These are phyloP conservation scores for Caprella mutica DNA, from an alignment of 2,888 invertebrate genomes.

Conservation along the genomic window DNA sequence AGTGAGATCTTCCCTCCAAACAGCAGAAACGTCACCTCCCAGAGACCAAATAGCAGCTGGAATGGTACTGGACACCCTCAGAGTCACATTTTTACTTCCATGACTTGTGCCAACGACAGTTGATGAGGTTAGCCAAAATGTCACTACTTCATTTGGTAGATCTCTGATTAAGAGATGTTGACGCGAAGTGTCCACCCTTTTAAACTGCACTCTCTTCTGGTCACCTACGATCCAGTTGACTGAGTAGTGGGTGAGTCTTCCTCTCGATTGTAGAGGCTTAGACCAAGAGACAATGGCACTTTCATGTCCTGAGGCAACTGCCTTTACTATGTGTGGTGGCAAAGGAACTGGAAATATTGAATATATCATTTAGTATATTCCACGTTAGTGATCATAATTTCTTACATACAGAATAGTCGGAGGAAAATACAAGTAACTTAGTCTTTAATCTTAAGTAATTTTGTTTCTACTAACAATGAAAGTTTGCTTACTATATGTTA, in stretches of 20 bases:
- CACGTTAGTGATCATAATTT: too few species aligned
- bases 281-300: conserved; percentile 25
- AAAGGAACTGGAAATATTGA: too few species aligned
- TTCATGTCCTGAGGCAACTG: conserved; percentile 19
- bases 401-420: too few species aligned
- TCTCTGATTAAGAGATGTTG: conserved; percentile 26
- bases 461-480: background rate
- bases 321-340: conserved; percentile 16
- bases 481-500: background rate
- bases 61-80: too few species aligned
- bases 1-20: conserved; percentile 8
- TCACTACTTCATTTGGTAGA: conserved; percentile 3
- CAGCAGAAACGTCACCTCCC: conserved; percentile 5
- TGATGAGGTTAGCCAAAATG: background rate
- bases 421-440: background rate
- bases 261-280: conserved; percentile 15
- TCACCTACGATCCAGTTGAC: conserved; percentile 21
- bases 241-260: conserved; percentile 22
- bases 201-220: conserved; percentile 7
- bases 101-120: background rate
- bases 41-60: conserved; percentile 13
- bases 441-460: background rate
- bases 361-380: too few species aligned
- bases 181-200: conserved; percentile 16
- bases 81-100: background rate